These are phyloP conservation scores for Synanthedon tipuliformis DNA, from an alignment of 2,888 invertebrate genomes.

Conservation along the genomic window DNA sequence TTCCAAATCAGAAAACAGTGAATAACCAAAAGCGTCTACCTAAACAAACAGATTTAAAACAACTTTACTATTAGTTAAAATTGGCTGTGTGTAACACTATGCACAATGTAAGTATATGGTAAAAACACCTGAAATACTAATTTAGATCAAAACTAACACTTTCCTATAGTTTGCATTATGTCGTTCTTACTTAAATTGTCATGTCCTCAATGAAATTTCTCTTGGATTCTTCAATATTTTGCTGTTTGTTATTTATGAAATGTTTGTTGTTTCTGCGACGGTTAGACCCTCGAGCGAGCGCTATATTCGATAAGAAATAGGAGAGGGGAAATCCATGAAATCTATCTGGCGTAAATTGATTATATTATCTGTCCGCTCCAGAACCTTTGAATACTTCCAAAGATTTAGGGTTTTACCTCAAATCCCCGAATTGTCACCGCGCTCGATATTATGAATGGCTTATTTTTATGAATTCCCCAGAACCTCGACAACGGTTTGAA, in stretches of 20 bases:
- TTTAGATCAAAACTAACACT: too few species aligned
- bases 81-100: too few species aligned
- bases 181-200: too few species aligned
- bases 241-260: not conserved
- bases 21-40: too few species aligned
- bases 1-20: too few species aligned
- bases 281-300: not conserved
- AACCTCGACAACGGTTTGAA: not conserved
- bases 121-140: too few species aligned
- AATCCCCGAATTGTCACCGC: not conserved
- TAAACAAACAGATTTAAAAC: too few species aligned
- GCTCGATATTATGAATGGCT: not conserved
- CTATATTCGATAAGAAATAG: not conserved
- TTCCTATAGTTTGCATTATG: too few species aligned
- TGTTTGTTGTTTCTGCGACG: not conserved
- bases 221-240: too few species aligned
- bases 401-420: not conserved
- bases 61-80: too few species aligned
- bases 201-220: too few species aligned
- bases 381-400: not conserved
- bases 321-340: not conserved
- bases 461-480: not conserved
- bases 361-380: not conserved
- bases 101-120: too few species aligned
- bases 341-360: not conserved